A percentile compares a stretch with the other conserved stretches of the same genome.
Conservation (phyloP, 2,113 vertebrate genomes). For the Notothenia coriiceps region DNA sequence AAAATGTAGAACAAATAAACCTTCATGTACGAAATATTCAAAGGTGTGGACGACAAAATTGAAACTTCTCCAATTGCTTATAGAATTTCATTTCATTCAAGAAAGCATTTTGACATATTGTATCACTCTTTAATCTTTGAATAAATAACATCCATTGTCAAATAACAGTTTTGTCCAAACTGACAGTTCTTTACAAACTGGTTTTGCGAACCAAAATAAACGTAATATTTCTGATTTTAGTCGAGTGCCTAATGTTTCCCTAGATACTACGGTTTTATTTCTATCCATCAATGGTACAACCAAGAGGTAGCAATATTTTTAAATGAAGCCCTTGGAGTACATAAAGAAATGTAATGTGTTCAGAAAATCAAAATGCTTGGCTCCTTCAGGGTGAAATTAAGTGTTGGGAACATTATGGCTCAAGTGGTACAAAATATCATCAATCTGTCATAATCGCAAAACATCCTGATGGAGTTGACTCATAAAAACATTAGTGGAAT, state of each 20-base stretch:
- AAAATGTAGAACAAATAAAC: background rate
- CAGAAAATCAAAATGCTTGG: background rate
- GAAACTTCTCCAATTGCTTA: background rate
- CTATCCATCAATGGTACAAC: background rate
- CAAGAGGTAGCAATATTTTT: background rate
- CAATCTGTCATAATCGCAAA: slow-evolving; percentile 1
- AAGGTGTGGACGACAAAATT: background rate
- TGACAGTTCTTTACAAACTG: background rate
- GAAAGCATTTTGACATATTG: background rate
- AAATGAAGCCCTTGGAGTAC: background rate
- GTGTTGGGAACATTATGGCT: slow-evolving; percentile 20
- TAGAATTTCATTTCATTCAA: background rate
- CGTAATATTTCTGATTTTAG: background rate
- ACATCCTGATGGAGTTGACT: slow-evolving; percentile 45
- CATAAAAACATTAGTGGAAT: slow-evolving; percentile 52
- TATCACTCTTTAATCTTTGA: background rate
- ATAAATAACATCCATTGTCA: background rate
- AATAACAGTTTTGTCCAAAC: background rate
- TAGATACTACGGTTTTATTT: background rate
- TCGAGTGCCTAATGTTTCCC: background rate
- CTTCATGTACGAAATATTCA: slow-evolving; percentile 15
- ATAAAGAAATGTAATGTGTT: background rate
- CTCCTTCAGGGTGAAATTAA: background rate
- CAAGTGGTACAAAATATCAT: slow-evolving; percentile 22
- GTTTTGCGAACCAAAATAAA: background rate